Percentiles rank a stretch among this genome's conserved stretches.
phyloP scores from a whole-genome alignment of 53 echinoderm and acorn worm genomes.

The Mesocentrotus franciscanus region DNA sequence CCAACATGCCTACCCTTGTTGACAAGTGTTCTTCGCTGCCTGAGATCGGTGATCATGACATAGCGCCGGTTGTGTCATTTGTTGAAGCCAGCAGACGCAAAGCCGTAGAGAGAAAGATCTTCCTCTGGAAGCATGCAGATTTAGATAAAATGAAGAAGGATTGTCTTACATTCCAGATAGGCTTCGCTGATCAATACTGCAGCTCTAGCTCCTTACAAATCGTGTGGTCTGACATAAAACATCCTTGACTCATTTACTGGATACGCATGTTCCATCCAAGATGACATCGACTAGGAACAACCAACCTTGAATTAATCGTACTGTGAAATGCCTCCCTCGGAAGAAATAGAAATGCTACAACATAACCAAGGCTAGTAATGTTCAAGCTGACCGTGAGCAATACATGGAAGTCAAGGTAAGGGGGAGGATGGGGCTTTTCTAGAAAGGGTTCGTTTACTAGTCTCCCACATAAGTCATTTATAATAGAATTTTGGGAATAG shows the following conservation, averaged over 20 bases:
- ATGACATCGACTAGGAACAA: constrained; percentile 34
- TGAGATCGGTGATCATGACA: background rate
- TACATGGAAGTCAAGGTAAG: too few species aligned
- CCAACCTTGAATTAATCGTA: background rate
- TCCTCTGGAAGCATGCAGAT: constrained; percentile 10
- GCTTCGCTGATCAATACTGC: background rate
- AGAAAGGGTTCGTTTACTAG: too few species aligned
- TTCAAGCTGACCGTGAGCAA: background rate
- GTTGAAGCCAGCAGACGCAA: background rate
- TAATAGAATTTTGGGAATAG: too few species aligned
- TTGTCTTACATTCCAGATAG: background rate
- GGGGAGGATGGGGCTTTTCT: too few species aligned
- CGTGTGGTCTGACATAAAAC: constrained; percentile 4
- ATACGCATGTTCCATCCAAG: background rate
- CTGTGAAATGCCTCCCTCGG: background rate
- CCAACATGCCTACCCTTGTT: too few species aligned
- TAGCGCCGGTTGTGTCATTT: background rate
- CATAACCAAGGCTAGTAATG: background rate
- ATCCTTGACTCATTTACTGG: background rate
- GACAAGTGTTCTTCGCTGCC: too few species aligned
- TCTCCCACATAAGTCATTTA: too few species aligned
- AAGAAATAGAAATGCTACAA: background rate
- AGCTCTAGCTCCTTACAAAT: background rate
- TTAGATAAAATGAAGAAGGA: background rate
- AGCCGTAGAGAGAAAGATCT: background rate